Percentiles rank a stretch among this genome's conserved stretches.
Evolutionary conservation across 2,888 invertebrate species (phyloP).

Genomic region (Drosophila pegasa): DNA sequence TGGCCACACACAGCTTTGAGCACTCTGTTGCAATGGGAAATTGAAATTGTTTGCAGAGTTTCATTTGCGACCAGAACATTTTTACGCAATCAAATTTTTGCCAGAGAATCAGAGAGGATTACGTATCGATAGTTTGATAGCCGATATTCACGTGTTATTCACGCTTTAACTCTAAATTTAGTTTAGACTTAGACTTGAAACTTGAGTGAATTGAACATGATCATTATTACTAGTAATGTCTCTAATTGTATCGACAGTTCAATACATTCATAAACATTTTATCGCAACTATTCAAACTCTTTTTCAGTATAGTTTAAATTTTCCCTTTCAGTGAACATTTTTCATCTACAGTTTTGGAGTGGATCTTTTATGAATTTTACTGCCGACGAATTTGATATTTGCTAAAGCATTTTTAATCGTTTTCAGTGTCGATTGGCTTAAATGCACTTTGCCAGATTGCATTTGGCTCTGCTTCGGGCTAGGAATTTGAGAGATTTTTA

Average conservation of each 20-base stretch:
- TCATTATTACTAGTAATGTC: no score
- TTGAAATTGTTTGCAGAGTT: slow-evolving; percentile 47
- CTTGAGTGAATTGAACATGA: no score
- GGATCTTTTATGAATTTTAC: slow-evolving; percentile 12
- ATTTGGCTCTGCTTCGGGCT: slow-evolving; percentile 27
- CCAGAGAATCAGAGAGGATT: slow-evolving; percentile 2
- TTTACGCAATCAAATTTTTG: slow-evolving; percentile 8
- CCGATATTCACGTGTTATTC: not conserved
- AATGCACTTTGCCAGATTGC: slow-evolving; percentile 46
- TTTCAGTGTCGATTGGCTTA: slow-evolving; percentile 27
- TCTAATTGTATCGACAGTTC: no score
- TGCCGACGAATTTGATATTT: slow-evolving; percentile 27
- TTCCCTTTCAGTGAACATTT: not conserved
- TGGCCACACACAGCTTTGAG: not conserved
- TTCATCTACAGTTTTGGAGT: slow-evolving; percentile 1
- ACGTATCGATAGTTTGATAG: not conserved
- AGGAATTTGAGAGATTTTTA: slow-evolving; percentile 10
- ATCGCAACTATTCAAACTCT: no score
- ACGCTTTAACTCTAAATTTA: no score
- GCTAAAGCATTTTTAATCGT: slow-evolving; percentile 42
- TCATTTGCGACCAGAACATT: slow-evolving; percentile 7
- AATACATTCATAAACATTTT: no score
- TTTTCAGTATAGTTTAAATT: not conserved
- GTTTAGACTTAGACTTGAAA: no score
- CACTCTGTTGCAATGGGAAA: slow-evolving; percentile 29